Conservation (phyloP, 2,113 vertebrate species). For the Cebidichthys violaceus region DNA sequence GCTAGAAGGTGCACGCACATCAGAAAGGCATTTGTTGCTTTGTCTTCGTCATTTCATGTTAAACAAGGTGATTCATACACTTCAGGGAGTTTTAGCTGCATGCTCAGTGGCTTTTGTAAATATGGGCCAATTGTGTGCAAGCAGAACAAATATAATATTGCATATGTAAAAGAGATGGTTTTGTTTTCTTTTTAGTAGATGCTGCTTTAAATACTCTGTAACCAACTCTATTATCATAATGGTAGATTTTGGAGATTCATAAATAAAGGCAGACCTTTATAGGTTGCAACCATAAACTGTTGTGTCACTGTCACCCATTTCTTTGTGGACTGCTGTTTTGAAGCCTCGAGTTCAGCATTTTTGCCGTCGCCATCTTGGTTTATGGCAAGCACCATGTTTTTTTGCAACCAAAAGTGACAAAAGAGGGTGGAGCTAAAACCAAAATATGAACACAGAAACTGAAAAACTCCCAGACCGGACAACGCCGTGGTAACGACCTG, state of each 20-base stretch:
- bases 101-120: constrained; percentile 7
- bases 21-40: background rate
- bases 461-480: too few species aligned
- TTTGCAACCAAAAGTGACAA: background rate
- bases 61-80: constrained; percentile 6
- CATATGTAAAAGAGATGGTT: background rate
- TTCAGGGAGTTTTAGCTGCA: background rate
- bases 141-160: background rate
- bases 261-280: background rate
- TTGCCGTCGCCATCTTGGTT: background rate
- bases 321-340: background rate
- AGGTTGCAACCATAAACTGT: background rate
- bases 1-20: background rate
- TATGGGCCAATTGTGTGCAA: constrained; percentile 3
- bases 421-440: too few species aligned
- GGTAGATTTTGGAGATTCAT: background rate
- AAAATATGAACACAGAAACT: too few species aligned
- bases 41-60: background rate
- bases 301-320: background rate
- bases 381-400: background rate
- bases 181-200: background rate
- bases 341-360: background rate
- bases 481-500: too few species aligned
- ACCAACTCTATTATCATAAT: constrained; percentile 1
- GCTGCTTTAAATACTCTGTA: background rate